Evolutionary conservation across 1,140 invertebrate genomes (phyloP).

Genomic region (Grapholita molesta): DNA sequence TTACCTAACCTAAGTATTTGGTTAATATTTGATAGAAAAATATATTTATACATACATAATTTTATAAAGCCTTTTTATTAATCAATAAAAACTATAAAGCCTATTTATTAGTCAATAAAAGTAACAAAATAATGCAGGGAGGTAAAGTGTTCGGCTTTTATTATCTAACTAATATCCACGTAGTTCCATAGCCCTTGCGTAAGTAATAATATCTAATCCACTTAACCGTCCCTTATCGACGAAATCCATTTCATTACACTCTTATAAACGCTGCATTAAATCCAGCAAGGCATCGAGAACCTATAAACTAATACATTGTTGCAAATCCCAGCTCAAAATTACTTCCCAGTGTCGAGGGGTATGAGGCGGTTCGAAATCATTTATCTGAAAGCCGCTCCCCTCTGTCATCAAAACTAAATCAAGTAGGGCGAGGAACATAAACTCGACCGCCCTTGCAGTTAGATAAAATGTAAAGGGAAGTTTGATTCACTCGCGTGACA

Average conservation of each 20-base stretch:
- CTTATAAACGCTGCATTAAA: constrained; percentile 50
- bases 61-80: no score
- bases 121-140: no score
- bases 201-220: constrained; percentile 53
- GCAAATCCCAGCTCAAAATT: constrained; percentile 51
- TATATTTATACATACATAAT: no score
- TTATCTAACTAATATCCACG: neutral
- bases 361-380: constrained; percentile 50
- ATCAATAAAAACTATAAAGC: no score
- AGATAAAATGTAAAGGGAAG: constrained; percentile 71
- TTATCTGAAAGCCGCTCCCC: constrained; percentile 71
- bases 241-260: constrained; percentile 61
- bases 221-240: constrained; percentile 42
- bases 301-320: constrained; percentile 59
- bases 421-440: constrained; percentile 69
- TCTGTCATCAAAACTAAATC: constrained; percentile 74
- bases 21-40: no score
- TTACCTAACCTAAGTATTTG: no score
- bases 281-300: constrained; percentile 38
- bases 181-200: constrained; percentile 20
- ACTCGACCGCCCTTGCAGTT: constrained; percentile 69
- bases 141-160: neutral
- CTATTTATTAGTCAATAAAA: no score
- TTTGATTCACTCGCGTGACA: constrained; percentile 69
- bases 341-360: constrained; percentile 37